Evolutionary conservation across 1,140 invertebrate species (phyloP).

Genomic region (Palaemon carinicauda): DNA sequence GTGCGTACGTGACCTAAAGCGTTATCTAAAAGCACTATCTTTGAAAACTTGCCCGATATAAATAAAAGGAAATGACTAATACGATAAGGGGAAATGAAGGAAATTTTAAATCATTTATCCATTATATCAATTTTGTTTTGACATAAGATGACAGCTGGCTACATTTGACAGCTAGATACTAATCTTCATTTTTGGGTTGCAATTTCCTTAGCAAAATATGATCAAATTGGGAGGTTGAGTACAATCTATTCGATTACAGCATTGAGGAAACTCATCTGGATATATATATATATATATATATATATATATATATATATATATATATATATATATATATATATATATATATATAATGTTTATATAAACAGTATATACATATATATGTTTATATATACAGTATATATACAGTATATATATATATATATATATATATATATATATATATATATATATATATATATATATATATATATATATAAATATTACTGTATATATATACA

Average conservation of each 20-base stretch:
- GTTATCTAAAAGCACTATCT: neutral
- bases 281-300: too few relatives aligned
- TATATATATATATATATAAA: neutral
- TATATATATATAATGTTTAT: neutral
- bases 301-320: too few relatives aligned
- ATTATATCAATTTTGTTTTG: too few relatives aligned
- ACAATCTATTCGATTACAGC: too few relatives aligned
- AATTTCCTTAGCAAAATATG: too few relatives aligned
- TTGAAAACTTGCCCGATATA: neutral
- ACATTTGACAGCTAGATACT: too few relatives aligned
- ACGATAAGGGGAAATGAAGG: neutral
- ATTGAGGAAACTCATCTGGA: too few relatives aligned
- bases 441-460: neutral
- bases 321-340: neutral
- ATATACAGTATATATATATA: neutral
- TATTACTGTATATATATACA: neutral
- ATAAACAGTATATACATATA: neutral
- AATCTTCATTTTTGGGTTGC: too few relatives aligned
- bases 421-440: neutral
- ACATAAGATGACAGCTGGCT: too few relatives aligned
- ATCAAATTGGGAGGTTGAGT: too few relatives aligned
- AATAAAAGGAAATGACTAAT: neutral
- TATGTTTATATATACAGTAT: neutral
- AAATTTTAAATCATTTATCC: neutral
- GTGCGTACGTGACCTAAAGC: constrained; percentile 1